Evolutionary conservation across 92 coral and sea anemone species (phyloP).

Genomic region (Micromussa lordhowensis): DNA sequence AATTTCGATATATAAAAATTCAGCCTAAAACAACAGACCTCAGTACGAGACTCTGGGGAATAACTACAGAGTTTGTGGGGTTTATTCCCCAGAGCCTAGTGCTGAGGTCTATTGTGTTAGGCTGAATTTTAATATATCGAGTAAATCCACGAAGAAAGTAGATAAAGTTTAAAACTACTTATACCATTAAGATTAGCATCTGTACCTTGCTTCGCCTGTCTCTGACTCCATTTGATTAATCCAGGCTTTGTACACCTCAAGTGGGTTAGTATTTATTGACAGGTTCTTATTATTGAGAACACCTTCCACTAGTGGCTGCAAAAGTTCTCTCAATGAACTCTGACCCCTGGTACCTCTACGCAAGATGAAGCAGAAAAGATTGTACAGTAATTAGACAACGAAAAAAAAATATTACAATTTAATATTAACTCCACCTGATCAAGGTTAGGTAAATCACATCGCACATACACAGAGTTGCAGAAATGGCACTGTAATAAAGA

Average conservation of each 20-base stretch:
- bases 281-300: conserved; percentile 88
- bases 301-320: conserved; percentile 90
- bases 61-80: too few relatives aligned
- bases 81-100: too few relatives aligned
- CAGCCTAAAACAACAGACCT: too few relatives aligned
- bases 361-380: background rate
- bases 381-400: background rate
- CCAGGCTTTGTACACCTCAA: conserved; percentile 97
- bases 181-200: background rate
- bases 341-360: conserved; percentile 88
- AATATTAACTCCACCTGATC: background rate
- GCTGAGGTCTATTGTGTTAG: too few relatives aligned
- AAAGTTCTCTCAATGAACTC: conserved; percentile 87
- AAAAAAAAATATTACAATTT: background rate
- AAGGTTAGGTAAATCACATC: background rate
- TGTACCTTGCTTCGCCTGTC: conserved; percentile 92
- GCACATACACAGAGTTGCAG: background rate
- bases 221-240: conserved; percentile 94
- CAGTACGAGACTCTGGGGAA: too few relatives aligned
- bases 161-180: background rate
- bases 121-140: too few relatives aligned
- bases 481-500: background rate
- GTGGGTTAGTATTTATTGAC: conserved; percentile 88
- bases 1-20: too few relatives aligned
- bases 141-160: background rate